Evolutionary conservation across 2,888 invertebrate genomes (phyloP).

Genomic region (Halictus quadricinctus): DNA sequence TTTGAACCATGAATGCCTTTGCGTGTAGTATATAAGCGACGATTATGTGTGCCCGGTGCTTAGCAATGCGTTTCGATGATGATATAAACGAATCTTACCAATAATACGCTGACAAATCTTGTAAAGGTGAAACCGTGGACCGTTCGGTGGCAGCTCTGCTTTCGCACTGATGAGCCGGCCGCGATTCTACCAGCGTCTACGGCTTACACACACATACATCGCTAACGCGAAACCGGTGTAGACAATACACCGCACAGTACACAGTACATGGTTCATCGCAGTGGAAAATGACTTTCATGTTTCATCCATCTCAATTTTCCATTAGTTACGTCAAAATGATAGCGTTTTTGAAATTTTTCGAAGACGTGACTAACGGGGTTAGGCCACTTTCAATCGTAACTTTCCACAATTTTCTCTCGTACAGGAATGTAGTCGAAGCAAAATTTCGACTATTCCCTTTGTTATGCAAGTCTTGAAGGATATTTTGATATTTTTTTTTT

Average conservation of each 20-base stretch:
- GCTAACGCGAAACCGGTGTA: background rate
- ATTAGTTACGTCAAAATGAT: background rate
- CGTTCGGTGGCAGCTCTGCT: conserved; percentile 29
- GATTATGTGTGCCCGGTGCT: background rate
- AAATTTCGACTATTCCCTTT: background rate
- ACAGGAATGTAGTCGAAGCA: background rate
- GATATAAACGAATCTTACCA: conserved; percentile 38
- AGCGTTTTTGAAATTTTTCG: background rate
- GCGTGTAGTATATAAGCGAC: background rate
- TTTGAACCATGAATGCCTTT: background rate
- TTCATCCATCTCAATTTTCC: background rate
- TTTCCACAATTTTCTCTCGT: background rate
- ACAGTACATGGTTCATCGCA: background rate
- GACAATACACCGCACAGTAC: too few relatives aligned
- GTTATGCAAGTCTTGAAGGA: background rate
- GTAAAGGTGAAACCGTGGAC: conserved; percentile 12
- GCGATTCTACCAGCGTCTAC: background rate
- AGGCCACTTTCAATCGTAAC: background rate
- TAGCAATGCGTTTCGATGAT: background rate
- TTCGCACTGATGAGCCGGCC: conserved; percentile 39
- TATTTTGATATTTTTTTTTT: background rate
- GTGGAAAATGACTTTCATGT: conserved; percentile 1
- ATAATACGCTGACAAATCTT: conserved; percentile 2
- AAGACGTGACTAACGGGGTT: background rate
- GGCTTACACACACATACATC: background rate